These are phyloP conservation scores for Vollenhovia emeryi DNA, from an alignment of 1,140 invertebrate species.

Conservation along the genomic window DNA sequence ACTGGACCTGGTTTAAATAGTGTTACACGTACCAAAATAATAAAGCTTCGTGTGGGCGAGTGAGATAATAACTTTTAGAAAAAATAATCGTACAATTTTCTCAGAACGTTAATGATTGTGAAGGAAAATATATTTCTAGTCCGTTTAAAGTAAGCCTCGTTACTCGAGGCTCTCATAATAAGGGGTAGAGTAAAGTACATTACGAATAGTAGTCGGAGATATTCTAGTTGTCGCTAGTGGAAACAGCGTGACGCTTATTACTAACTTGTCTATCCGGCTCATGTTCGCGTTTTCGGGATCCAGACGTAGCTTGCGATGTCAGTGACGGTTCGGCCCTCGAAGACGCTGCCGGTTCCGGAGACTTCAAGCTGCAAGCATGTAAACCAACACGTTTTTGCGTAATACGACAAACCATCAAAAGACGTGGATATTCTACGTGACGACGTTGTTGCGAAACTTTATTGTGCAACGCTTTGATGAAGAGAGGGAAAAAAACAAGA, in stretches of 20 bases:
- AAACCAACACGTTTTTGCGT: slow-evolving; percentile 4
- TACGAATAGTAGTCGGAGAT: slow-evolving; percentile 31
- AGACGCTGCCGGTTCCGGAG: slow-evolving; percentile 2
- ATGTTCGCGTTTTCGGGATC: slow-evolving; percentile 80
- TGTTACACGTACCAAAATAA: not conserved
- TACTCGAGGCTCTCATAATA: slow-evolving; percentile 23
- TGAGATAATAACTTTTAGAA: slow-evolving; percentile 2
- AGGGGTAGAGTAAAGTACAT: slow-evolving; percentile 8
- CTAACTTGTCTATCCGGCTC: slow-evolving; percentile 74
- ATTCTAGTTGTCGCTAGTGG: slow-evolving; percentile 72
- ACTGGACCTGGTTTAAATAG: not conserved
- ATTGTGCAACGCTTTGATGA: not conserved
- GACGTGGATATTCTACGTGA: not conserved
- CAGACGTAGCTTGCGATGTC: slow-evolving; percentile 27
- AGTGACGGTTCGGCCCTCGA: not conserved
- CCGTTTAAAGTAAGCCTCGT: slow-evolving; percentile 16
- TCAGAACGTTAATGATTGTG: slow-evolving; percentile 1
- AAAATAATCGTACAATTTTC: slow-evolving; percentile 6
- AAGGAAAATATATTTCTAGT: not conserved
- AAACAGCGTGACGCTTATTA: slow-evolving; percentile 77
- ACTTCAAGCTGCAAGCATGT: slow-evolving; percentile 63
- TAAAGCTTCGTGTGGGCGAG: not conserved
- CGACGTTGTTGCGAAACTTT: not conserved
- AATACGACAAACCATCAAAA: not conserved
- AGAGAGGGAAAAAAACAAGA: not conserved